Base-by-base conservation (phyloP, 2,888 invertebrate species). In the Glaucopsyche alexis region DNA sequence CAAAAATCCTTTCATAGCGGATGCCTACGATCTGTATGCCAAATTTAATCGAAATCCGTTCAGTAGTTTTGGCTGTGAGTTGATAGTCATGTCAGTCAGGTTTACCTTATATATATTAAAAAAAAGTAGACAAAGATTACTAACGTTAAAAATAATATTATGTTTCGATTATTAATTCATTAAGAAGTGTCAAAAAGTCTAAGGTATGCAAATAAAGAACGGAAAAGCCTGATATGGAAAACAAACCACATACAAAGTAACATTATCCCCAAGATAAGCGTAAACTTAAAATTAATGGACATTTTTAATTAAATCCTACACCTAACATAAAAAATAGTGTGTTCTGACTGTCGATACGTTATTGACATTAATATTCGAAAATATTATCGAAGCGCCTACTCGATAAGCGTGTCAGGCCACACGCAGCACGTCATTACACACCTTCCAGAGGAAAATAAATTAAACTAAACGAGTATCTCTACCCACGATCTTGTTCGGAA, bases 351-450 rank as follows among this genome's bases (percentile, higher is more conserved):
- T 85, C 84, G 85, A 89, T 87, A 86, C 84, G 79, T 87, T 86
- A 87, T 88, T 86, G 80, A 87, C 86, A 87, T 88, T 87, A 88
- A 89, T 89, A 90, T 87, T 87, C 87, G 81, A 87, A 88, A 91
- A 90, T 90, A 91, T 89, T 90, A 89, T 90, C 91, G 88, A 89
- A 87, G 87, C 86, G 81, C 86, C 87, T 85, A 84, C 85, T 83
- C 89, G 89, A 91, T 92, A 92, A 92, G 91, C 91, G 89, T 89
- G 89, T 86, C 88, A 83, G 92, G 86, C 92, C 92, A 91, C 92
- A 91, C 92, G 86, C 92, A 90, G 86, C 86, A 87, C 85, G 89
- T 91, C 91, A 91, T 92, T 92, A 91, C 91, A 92, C 92, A 91
- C 92, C 91, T 91, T 87, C 86, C 85, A 79, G 81, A 86, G 86